A percentile compares a stretch with the other conserved stretches of the same genome.
phyloP scores from a whole-genome alignment of 2,888 invertebrate species.

The Lepetodrilus schrolli region DNA sequence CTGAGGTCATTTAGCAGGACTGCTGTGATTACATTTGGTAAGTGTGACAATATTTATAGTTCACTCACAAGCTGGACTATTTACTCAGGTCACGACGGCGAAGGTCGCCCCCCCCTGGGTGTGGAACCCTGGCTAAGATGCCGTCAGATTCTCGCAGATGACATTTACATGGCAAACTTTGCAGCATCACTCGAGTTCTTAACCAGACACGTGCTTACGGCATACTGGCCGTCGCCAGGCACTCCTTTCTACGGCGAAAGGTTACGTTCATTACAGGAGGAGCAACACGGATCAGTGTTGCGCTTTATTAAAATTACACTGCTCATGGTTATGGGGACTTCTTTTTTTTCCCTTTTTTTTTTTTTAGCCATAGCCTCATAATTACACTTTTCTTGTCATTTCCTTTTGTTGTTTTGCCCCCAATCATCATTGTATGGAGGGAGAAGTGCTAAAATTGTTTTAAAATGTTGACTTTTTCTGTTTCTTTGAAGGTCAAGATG shows the following conservation, averaged over 20 bases:
- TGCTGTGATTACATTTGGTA: too few relatives aligned
- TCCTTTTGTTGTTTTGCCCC: too few relatives aligned
- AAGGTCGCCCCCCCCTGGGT: neutral
- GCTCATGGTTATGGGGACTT: neutral
- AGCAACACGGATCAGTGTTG: neutral
- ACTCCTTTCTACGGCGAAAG: conserved; percentile 14
- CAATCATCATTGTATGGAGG: too few relatives aligned
- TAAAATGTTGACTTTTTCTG: neutral
- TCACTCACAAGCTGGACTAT: neutral
- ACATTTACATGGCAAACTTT: conserved; percentile 27
- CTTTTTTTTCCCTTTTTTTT: neutral
- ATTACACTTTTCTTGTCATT: too few relatives aligned
- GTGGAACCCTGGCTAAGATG: too few relatives aligned
- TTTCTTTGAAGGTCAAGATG: neutral
- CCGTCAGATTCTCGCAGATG: neutral
- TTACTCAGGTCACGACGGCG: neutral
- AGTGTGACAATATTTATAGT: conserved; percentile 23
- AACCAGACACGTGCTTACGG: neutral
- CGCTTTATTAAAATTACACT: neutral
- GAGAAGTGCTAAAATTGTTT: neutral
- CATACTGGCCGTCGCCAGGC: neutral
- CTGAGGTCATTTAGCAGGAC: too few relatives aligned
- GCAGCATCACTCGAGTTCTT: conserved; percentile 8
- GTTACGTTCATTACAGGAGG: neutral
- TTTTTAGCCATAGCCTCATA: too few relatives aligned